Conservation (phyloP, 2,113 vertebrate species). For the Notarius quadriscutis region DNA sequence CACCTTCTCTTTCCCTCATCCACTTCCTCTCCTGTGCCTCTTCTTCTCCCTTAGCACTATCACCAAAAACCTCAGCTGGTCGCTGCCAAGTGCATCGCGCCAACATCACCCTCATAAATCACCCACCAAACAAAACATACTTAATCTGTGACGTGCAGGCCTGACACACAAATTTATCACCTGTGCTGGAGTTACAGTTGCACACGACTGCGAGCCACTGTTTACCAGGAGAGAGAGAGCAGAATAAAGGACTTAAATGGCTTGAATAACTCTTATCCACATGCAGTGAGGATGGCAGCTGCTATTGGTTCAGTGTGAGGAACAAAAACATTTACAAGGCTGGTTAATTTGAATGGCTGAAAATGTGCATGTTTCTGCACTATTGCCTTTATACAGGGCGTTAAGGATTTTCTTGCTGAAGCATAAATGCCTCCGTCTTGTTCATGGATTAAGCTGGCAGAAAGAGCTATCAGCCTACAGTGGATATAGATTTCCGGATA, state of each 20-base stretch:
- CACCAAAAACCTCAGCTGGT: slow-evolving; percentile 67
- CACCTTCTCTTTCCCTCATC: slow-evolving; percentile 18
- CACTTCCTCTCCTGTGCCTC: slow-evolving; percentile 58
- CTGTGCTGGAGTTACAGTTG: slow-evolving; percentile 67
- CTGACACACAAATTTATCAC: slow-evolving; percentile 75
- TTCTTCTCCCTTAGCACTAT: slow-evolving; percentile 64
- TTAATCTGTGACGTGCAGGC: slow-evolving; percentile 73
- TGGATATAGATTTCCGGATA: slow-evolving; percentile 64
- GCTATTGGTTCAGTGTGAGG: slow-evolving; percentile 60
- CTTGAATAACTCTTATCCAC: slow-evolving; percentile 30
- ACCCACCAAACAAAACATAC: slow-evolving; percentile 77
- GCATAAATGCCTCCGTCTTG: slow-evolving; percentile 73
- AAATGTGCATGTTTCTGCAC: slow-evolving; percentile 67
- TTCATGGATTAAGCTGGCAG: slow-evolving; percentile 71
- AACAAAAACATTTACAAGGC: slow-evolving; percentile 67
- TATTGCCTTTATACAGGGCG: slow-evolving; percentile 69
- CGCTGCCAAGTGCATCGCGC: slow-evolving; percentile 70
- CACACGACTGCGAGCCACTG: slow-evolving; percentile 67
- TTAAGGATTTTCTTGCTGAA: slow-evolving; percentile 70
- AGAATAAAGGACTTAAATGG: slow-evolving; percentile 47
- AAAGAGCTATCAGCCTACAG: slow-evolving; percentile 53
- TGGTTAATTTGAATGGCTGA: slow-evolving; percentile 59
- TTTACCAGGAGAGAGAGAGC: slow-evolving; percentile 63
- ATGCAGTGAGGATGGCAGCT: slow-evolving; percentile 55
- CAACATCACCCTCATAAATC: slow-evolving; percentile 78